These are phyloP conservation scores for Siniperca obscura DNA, from an alignment of 2,797 vertebrate genomes.

Conservation along the genomic window DNA sequence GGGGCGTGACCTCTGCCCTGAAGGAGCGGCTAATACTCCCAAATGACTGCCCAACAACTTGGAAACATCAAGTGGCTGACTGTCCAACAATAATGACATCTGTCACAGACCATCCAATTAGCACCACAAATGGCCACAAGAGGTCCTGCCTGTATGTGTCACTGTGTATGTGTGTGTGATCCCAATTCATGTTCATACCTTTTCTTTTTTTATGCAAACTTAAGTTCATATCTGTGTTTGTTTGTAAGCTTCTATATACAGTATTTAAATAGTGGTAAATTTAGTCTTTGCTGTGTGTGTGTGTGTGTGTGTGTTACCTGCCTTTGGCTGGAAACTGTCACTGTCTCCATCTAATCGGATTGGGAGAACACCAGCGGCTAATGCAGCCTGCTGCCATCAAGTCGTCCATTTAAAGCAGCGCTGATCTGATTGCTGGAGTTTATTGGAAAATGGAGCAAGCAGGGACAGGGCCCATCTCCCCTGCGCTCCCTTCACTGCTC, in stretches of 20 bases:
- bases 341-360: conserved; percentile 87
- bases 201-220: neutral
- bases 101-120: conserved; percentile 81
- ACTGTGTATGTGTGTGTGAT: conserved; percentile 45
- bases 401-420: conserved; percentile 87
- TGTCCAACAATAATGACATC: conserved; percentile 83
- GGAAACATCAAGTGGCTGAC: conserved; percentile 80
- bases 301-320: conserved; percentile 76
- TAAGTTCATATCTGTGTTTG: conserved; percentile 25
- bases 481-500: conserved; percentile 56
- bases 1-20: conserved; percentile 79
- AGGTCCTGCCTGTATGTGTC: conserved; percentile 71
- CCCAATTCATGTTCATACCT: neutral
- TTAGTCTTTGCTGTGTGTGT: conserved; percentile 13
- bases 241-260: neutral
- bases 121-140: conserved; percentile 79
- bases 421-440: conserved; percentile 89
- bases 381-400: conserved; percentile 88
- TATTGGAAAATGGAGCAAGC: conserved; percentile 88
- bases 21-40: conserved; percentile 83
- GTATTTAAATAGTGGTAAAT: conserved; percentile 11
- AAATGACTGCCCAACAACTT: conserved; percentile 83
- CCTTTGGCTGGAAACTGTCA: conserved; percentile 88
- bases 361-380: conserved; percentile 86
- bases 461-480: conserved; percentile 62